Conservation (phyloP, 2,113 vertebrate species). For the Sphyrna mokarran region DNA sequence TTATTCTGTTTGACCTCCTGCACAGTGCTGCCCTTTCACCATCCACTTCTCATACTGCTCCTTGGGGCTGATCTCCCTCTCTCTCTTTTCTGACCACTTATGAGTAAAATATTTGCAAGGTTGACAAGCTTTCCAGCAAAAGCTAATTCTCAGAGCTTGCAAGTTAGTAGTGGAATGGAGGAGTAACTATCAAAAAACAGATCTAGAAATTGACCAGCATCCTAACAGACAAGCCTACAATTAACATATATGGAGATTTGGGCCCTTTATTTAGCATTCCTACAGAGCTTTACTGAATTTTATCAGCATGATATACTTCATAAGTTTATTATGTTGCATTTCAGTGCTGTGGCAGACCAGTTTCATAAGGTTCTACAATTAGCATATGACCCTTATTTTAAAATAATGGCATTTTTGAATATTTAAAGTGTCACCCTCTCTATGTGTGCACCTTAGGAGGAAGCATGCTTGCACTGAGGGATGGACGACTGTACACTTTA, state of each 20-base stretch:
- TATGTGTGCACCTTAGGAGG: not conserved
- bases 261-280: not conserved
- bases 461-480: not conserved
- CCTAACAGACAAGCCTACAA: not conserved
- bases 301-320: not conserved
- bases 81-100: not conserved
- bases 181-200: not conserved
- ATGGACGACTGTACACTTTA: not conserved
- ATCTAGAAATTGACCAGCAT: not conserved
- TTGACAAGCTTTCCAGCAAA: not conserved
- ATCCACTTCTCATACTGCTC: not conserved
- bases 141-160: not conserved
- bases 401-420: not conserved
- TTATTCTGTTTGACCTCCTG: not conserved
- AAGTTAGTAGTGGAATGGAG: not conserved
- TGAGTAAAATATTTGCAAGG: not conserved
- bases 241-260: not conserved
- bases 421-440: not conserved
- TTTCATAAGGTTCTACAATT: not conserved
- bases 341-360: not conserved
- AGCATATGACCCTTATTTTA: not conserved
- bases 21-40: not conserved
- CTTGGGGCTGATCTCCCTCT: not conserved
- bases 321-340: not conserved
- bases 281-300: not conserved